These are phyloP conservation scores for Aphidius gifuensis DNA, from an alignment of 1,140 invertebrate genomes.

Conservation along the genomic window DNA sequence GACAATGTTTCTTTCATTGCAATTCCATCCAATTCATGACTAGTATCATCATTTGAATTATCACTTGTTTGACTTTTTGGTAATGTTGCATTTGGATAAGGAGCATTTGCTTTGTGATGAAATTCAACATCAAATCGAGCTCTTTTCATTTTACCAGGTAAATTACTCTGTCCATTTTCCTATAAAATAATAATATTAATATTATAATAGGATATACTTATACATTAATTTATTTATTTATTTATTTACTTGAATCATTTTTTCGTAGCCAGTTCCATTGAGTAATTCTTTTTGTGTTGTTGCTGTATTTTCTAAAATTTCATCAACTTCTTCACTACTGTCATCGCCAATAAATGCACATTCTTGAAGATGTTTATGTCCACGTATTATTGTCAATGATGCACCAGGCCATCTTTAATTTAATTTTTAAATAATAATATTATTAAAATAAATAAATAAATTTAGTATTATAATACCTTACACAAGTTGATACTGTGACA, in stretches of 20 bases:
- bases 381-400: conserved; percentile 70
- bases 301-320: conserved; percentile 55
- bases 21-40: conserved; percentile 50
- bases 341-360: conserved; percentile 79
- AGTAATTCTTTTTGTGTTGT: conserved; percentile 34
- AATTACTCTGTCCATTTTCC: conserved; percentile 44
- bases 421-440: conserved; percentile 4
- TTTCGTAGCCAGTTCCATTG: conserved; percentile 16
- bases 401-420: conserved; percentile 67
- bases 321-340: conserved; percentile 70
- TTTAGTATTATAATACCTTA: conserved; percentile 56
- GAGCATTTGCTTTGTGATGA: conserved; percentile 33
- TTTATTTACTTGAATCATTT: not conserved
- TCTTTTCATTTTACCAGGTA: conserved; percentile 53
- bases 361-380: conserved; percentile 71
- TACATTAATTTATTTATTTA: no score
- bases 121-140: conserved; percentile 49
- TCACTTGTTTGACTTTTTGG: conserved; percentile 23
- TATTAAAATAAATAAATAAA: not conserved
- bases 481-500: conserved; percentile 72
- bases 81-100: conserved; percentile 21
- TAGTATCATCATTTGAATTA: conserved; percentile 30
- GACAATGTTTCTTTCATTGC: conserved; percentile 47
- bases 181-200: conserved; percentile 21
- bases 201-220: no score